Evolutionary conservation across 2,797 vertebrate genomes (phyloP), one percentile per base, ranked within the genome.

Genomic region (Microctenopoma lineatum): DNA sequence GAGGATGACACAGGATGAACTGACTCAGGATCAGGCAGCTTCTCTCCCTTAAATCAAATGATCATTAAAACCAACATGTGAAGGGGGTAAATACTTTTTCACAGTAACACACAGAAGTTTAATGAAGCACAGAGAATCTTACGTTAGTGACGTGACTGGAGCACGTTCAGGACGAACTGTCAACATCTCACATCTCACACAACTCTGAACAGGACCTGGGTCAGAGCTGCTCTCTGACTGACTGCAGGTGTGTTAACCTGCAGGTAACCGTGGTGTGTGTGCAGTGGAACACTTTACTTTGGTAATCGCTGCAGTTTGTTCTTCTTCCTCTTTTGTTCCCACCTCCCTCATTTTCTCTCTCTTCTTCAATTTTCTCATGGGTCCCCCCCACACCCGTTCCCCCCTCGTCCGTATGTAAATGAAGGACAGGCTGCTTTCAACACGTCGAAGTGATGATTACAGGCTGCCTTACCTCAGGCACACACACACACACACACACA

Each of bases 381-480:
- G 68, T 69, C 42, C 59, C 27, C 59, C 10, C 14, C 55, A 21
- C 21, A 2, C 60, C 1, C 26, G 5, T 4, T 26, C 10, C 27
- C 29, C 27, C 21, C 38, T 5, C 41, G 59, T 46, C 55, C 36
- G 9, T 75, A 90, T 88, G 79, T 70, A 85, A 89, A 89, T 88
- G 67, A 89, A 62, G 73, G 70, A 85, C 75, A 65, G 51, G 48
- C 73, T 77, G 86, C 82, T 80, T 84, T 80, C 85, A 84, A 69
- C 81, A 83, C 52, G 56, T 72, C 57, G 80, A 87, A 79, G 72
- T 87, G 85, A 87, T 88, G 83, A 88, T 90, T 84, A 82, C 78
- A 86, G 79, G 84, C 79, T 85, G 83, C 73, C 67, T 84, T 48
- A 83, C 86, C 85, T 80, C 84, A 66, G 84, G 80, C 86, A 0